Evolutionary conservation across 2,888 invertebrate species (phyloP), one percentile per base, ranked within the genome.

Genomic region (Spialia ferax): DNA sequence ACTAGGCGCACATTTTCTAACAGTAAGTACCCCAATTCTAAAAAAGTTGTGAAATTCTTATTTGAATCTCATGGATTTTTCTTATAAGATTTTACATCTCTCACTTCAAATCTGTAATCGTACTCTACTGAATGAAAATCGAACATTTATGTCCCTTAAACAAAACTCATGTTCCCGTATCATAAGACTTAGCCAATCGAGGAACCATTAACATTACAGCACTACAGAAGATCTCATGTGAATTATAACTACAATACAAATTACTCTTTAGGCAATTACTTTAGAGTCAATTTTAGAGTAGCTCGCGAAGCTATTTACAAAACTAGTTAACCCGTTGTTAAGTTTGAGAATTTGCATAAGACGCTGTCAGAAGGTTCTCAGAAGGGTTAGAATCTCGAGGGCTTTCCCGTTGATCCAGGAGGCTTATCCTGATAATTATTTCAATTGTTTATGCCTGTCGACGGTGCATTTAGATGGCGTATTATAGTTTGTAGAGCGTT

Each of bases 361-460:
- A 89, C 84, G 87, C 86, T 91, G 93, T 89, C 92, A 89, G 86
- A 65, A 72, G 76, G 78, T 82, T 80, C 85, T 86, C 81, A 82
- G 90, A 93, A 92, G 93, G 93, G 93, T 92, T 91, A 84, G 85
- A 88, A 88, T 88, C 92, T 90, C 91, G 80, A 88, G 93, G 92
- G 91, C 87, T 88, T 88, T 86, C 82, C 79, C 75, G 82, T 77
- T 89, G 89, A 92, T 92, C 92, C 91, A 77, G 83, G 81, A 79
- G 85, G 89, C 88, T 93, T 93, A 93, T 91, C 91, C 91, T 87
- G 92, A 93, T 93, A 93, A 93, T 93, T 93, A 93, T 93, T 93
- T 93, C 92, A 92, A 93, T 92, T 93, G 93, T 93, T 93, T 92
- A 91, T 92, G 91, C 91, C 87, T 91, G 92, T 92, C 93, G 88